Percentiles rank a stretch among this genome's conserved stretches.
Evolutionary conservation across 2,888 invertebrate genomes (phyloP).

Genomic region (Drosophila pullipes): DNA sequence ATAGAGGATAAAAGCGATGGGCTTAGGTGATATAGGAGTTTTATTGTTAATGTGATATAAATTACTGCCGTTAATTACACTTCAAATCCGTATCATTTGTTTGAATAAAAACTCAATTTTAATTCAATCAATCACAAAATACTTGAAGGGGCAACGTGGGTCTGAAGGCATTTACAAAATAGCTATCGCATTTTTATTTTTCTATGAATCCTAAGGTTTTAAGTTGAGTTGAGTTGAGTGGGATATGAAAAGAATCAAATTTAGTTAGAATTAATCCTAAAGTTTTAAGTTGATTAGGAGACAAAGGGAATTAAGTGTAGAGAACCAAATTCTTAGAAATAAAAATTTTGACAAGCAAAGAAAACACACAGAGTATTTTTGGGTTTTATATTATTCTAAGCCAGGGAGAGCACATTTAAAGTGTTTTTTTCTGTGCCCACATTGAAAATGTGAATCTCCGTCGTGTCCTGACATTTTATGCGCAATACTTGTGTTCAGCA

Average conservation of each 20-base stretch:
- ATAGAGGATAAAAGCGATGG: background rate
- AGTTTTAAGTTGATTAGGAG: background rate
- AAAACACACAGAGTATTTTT: constrained; percentile 5
- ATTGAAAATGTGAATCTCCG: constrained; percentile 16
- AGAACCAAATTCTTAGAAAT: background rate
- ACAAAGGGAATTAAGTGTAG: background rate
- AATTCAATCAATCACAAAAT: background rate
- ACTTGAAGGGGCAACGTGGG: background rate
- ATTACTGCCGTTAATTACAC: background rate
- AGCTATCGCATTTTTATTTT: background rate
- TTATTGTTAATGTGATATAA: background rate
- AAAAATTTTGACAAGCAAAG: background rate
- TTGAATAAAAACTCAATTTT: background rate
- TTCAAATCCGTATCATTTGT: background rate
- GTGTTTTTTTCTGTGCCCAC: constrained; percentile 3
- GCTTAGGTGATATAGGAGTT: fast-evolving
- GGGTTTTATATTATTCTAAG: background rate
- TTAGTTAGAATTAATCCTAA: background rate
- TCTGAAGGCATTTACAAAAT: background rate
- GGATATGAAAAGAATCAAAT: background rate
- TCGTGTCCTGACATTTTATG: constrained; percentile 36
- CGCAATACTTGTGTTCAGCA: constrained; percentile 48
- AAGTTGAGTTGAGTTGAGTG: background rate
- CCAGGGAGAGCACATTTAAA: background rate
- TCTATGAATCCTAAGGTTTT: background rate